phyloP scores from a whole-genome alignment of 2,797 vertebrate species.

The Brachyrhaphis roseni region DNA sequence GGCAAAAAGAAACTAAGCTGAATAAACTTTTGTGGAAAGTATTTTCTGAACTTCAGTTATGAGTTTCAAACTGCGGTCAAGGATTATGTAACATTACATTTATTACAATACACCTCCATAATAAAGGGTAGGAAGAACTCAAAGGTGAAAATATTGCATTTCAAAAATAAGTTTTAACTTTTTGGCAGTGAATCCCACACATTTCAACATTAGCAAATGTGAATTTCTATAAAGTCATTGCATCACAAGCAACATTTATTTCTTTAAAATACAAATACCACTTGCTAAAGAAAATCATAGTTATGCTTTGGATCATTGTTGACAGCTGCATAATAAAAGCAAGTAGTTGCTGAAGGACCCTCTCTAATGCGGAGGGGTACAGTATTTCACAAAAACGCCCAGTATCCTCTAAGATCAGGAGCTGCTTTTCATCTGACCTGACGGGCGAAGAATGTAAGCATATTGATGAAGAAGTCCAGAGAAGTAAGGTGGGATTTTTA shows the following conservation, averaged over 20 bases:
- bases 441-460: background rate
- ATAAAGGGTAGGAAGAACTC: background rate
- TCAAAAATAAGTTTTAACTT: background rate
- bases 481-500: too few relatives aligned
- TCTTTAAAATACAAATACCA: background rate
- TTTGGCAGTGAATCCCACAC: background rate
- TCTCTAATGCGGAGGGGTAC: background rate
- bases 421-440: too few relatives aligned
- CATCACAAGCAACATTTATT: background rate
- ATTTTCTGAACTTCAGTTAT: conserved; percentile 20
- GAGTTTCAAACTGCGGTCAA: background rate
- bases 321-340: background rate
- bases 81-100: background rate
- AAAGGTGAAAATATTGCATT: background rate
- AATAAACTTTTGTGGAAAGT: conserved; percentile 34
- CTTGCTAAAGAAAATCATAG: background rate
- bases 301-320: background rate
- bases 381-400: too few relatives aligned
- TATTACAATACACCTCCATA: background rate
- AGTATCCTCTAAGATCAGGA: too few relatives aligned
- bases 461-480: too few relatives aligned
- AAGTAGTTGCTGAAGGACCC: background rate
- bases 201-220: background rate
- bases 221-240: background rate
- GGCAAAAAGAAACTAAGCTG: conserved; percentile 31